phyloP scores from a whole-genome alignment of 2,888 invertebrate genomes.

The Laothoe populi region DNA sequence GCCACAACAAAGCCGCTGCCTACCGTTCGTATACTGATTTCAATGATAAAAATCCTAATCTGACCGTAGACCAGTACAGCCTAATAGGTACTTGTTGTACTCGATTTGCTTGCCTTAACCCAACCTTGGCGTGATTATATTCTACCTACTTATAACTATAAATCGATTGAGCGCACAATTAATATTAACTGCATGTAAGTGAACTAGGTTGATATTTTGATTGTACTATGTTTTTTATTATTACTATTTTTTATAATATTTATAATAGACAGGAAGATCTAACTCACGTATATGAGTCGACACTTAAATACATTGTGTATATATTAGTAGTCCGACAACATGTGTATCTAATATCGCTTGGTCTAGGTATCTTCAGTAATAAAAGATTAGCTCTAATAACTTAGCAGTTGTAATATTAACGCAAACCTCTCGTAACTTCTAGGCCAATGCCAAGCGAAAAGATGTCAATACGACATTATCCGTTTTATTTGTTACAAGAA shows the following conservation, averaged over 20 bases:
- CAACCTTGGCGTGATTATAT: slow-evolving; percentile 10
- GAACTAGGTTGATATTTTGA: not conserved
- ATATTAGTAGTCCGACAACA: too few relatives aligned
- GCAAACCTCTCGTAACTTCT: not conserved
- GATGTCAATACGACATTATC: too few relatives aligned
- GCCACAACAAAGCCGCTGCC: too few relatives aligned
- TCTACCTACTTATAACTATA: not conserved
- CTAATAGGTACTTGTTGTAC: not conserved
- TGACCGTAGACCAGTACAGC: too few relatives aligned
- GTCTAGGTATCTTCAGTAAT: not conserved
- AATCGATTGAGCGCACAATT: not conserved
- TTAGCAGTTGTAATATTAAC: too few relatives aligned
- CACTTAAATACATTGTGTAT: slow-evolving; percentile 28
- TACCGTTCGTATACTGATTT: too few relatives aligned
- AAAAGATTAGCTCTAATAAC: not conserved
- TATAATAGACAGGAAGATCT: not conserved
- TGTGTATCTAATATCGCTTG: not conserved
- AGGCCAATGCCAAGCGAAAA: slow-evolving; percentile 8
- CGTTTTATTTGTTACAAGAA: too few relatives aligned
- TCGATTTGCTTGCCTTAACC: slow-evolving; percentile 21
- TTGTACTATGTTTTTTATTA: too few relatives aligned
- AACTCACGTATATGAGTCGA: slow-evolving; percentile 32
- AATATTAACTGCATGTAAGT: slow-evolving; percentile 2
- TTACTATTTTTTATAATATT: not conserved
- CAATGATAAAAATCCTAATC: not conserved